These are phyloP conservation scores for Agriopis leucophaearia DNA, from an alignment of 2,888 invertebrate genomes.

Conservation along the genomic window DNA sequence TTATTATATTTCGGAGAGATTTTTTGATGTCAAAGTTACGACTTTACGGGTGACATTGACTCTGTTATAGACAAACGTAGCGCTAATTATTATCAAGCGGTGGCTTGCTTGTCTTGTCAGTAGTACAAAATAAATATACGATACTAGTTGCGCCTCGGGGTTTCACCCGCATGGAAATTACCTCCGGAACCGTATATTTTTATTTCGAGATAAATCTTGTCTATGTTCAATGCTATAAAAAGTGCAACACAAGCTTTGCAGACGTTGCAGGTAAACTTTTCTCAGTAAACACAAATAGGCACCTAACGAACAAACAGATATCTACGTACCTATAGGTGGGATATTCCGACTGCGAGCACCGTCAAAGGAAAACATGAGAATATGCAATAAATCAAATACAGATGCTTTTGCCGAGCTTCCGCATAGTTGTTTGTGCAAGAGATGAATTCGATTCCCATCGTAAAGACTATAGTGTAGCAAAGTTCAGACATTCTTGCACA, in stretches of 20 bases:
- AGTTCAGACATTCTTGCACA: no score
- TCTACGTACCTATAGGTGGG: neutral
- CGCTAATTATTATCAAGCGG: no score
- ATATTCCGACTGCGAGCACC: slow-evolving; percentile 36
- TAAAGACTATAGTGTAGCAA: neutral
- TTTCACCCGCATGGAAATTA: no score
- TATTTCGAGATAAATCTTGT: neutral
- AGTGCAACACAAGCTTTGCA: slow-evolving; percentile 9
- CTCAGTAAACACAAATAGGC: slow-evolving; percentile 25
- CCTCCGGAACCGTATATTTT: no score
- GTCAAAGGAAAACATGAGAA: slow-evolving; percentile 45
- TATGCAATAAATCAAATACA: slow-evolving; percentile 52
- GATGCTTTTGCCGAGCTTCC: slow-evolving; percentile 37
- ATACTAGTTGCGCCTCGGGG: no score
- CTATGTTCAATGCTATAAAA: neutral
- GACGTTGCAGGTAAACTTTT: slow-evolving; percentile 11
- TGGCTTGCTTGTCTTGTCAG: no score
- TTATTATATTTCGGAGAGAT: no score
- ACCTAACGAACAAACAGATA: slow-evolving; percentile 35
- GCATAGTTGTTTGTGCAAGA: slow-evolving; percentile 20
- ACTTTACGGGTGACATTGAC: no score
- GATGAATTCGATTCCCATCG: slow-evolving; percentile 1
- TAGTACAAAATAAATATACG: no score
- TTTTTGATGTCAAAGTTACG: no score
- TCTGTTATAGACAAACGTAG: no score